Base-by-base conservation (phyloP, 1,140 invertebrate species). In the Papilio machaon region DNA sequence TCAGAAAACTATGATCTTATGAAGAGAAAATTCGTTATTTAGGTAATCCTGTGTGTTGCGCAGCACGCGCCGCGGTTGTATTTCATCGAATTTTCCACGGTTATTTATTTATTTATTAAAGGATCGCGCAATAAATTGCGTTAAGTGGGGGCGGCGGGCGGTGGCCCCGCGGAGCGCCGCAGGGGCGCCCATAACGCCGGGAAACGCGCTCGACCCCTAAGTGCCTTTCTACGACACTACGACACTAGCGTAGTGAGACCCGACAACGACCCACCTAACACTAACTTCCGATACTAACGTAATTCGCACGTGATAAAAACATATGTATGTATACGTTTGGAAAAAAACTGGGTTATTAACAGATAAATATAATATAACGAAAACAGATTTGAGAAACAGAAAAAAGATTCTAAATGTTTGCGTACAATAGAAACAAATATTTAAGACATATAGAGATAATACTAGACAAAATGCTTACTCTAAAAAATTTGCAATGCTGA, bases 41-140 rank as follows among this genome's bases (percentile, higher is more conserved):
- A 46, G 77, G 77, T 64, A 79, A 79, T 79, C 35, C 43, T 46
- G 30, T 30, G 23, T 60, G 8, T 35, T 15, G 30, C 79, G 77
- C 82, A 83, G 85, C 84, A 87, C 88, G 87, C 85, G 85, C 82
- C 81, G 77, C 43, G 82, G 86, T 85, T 89, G 85, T 92, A 88
- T 91, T 91, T 92, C 90, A 94, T 92, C 90, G 91, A 94, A 92
- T 94, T 92, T 92, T 94, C 92, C 88, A 89, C 85, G 88, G 89
- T 91, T 94, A 92, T 94, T 94, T 92, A 93, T 92, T 91, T 92
- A 91, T 93, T 94, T 94, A 94, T 92, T 92, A 92, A 93, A 91
- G 92, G 91, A 88, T 89, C 89, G 85, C 82, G 87, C 87, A 90
- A 94, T 94, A 94, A 94, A 94, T 94, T 92, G 91, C 88, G 91